Base-by-base conservation (phyloP, 2,797 vertebrate genomes). In the Enteromius trimaculatus region DNA sequence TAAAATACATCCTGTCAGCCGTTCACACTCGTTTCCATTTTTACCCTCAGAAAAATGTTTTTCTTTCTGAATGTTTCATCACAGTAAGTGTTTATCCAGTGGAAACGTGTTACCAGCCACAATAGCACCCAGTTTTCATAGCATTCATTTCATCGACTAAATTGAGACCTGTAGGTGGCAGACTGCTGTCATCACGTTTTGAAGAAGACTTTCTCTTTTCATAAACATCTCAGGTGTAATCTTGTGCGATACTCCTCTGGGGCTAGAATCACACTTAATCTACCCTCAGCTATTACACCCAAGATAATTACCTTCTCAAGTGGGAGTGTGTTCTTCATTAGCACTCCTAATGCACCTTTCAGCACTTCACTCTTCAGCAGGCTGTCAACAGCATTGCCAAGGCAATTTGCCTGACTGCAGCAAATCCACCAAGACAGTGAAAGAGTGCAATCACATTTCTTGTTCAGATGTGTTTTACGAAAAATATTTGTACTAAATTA, bases 291-390 rank as follows among this genome's bases (percentile, higher is more conserved):
- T 83, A 93, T 93, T 91, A 91, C 91, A 91, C 90, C 78, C 55
- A 53, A 88, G 89, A 91, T 92, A 94, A 93, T 92, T 92, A 90
- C 91, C 87, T 92, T 90, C 86, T 92, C 88, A 77, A 91, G 90
- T 91, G 86, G 87, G 89, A 92, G 92, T 91, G 92, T 91, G 89
- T 90, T 92, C 89, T 93, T 93, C 93, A 94, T 94, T 95, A 94
- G 91, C 94, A 91, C 92, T 88, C 90, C 90, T 93, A 94, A 93
- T 92, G 76, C 90, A 93, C 92, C 92, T 93, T 91, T 94, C 92
- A 93, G 90, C 92, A 91, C 91, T 90, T 85, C 90, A 89, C 84
- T 88, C 88, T 78, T 88, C 88, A 91, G 90, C 91, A 90, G 89
- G 90, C 91, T 92, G 92, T 92, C 92, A 93, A 88, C 88, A 85